Base-by-base conservation (phyloP, 1,140 invertebrate species). In the Wiebesia pumilae region DNA sequence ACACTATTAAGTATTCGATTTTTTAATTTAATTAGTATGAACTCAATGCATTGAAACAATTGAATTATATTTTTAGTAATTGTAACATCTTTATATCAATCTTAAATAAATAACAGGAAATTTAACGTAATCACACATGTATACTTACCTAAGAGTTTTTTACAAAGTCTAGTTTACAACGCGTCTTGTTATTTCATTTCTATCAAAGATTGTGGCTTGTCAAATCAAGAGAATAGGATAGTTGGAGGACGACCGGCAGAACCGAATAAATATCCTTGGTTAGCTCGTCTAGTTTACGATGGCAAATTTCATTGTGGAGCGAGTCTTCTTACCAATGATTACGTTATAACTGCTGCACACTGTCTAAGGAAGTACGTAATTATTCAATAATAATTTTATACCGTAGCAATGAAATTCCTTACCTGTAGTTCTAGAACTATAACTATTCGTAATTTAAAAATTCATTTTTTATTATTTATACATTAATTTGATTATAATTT, bases 221-320 rank as follows among this genome's bases (percentile, higher is more conserved):
- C 94, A 0, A 96, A 96, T 92, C 96, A 96, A 89, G 96, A 97
- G 91, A 96, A 96, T 88, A 92, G 96, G 85, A 96, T 96, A 79
- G 95, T 96, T 40, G 96, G 97, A 71, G 97, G 97, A 30, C 94
- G 95, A 87, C 96, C 97, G 27, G 97, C 97, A 0, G 95, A 96
- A 30, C 94, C 96, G 10, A 97, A 98, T 92, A 95, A 96, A 88
- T 98, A 98, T 91, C 98, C 98, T 14, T 98, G 97, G 97, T 95
- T 98, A 89, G 97, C 96, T 3, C 94, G 97, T 81, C 94, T 97
- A 21, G 95, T 97, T 1, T 98, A 98, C 90, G 96, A 97, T 91
- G 96, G 97, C 0, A 97, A 97, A 91, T 98, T 98, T 93, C 97
- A 98, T 90, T 98, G 97, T 89, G 97, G 97, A n/a, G 97, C 96